phyloP scores from a whole-genome alignment of 2,797 vertebrate genomes.

The Macropus fuliginosus region DNA sequence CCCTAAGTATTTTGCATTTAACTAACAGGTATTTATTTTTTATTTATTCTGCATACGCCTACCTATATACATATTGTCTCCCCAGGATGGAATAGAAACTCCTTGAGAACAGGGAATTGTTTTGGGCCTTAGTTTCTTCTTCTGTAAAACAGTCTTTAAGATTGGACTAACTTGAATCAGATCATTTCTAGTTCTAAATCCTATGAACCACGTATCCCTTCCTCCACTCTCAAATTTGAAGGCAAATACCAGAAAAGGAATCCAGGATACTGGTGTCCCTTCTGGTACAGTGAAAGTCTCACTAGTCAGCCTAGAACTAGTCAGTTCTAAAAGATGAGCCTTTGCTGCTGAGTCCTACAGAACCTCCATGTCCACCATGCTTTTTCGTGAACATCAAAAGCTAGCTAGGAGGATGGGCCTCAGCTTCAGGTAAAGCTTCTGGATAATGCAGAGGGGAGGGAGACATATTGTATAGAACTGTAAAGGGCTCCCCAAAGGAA shows the following conservation, averaged over 20 bases:
- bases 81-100: neutral
- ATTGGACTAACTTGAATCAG: neutral
- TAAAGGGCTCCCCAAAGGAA: neutral
- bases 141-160: neutral
- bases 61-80: neutral
- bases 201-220: neutral
- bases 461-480: neutral
- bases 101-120: neutral
- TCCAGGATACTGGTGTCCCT: neutral
- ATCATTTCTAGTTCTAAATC: neutral
- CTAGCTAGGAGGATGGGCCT: neutral
- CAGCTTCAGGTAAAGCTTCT: neutral
- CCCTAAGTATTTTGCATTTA: neutral
- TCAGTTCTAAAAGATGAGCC: neutral
- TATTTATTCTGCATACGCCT: neutral
- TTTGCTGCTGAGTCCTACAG: neutral
- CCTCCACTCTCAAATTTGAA: neutral
- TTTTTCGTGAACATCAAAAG: neutral
- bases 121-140: neutral
- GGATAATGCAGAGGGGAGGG: neutral
- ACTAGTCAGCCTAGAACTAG: neutral
- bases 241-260: neutral
- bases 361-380: neutral
- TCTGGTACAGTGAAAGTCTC: neutral
- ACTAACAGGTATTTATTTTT: neutral